Evolutionary conservation across 30 jellyfish, hydroid and myxozoan species (phyloP), one percentile per base, ranked within the genome.

Genomic region (Hydractinia echinata): DNA sequence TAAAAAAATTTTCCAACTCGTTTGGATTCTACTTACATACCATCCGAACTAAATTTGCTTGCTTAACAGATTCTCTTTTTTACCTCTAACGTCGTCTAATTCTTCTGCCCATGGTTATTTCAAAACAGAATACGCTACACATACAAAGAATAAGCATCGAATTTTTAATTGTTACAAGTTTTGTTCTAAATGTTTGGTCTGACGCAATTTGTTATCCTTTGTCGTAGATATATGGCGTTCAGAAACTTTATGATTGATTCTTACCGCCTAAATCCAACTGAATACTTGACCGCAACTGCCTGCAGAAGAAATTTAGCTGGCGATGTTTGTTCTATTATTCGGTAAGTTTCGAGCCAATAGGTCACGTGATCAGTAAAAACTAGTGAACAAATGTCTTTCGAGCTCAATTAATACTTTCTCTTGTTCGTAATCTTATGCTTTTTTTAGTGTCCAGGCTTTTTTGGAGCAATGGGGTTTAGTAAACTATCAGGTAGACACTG

Each of bases 391-490:
- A 30, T 58, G 19, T 16, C 50, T 67, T 15, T 10, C 2, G 11
- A 67, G 21, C 19, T 58, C 19, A 1, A 58, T 20, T 71, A n/a
- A 20, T 52, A 7, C 4, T 50, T 6, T 52, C 51, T 21, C 1
- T 67, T 67, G 20, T 67, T 11, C 53, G 74, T 7, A 10, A 19
- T 73, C 66, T 54, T 56, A 5, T 79, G 1, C 50, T 15, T 5
- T 48, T 73, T 74, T 66, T 66, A 92, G 98, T 77, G 95, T 86
- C 8, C 98, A 92, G 55, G 98, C 99, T 7, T 94, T 94, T 68
- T 81, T 94, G 89, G 99, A 94, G 56, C 99, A 94, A 56, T 94
- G 99, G 99, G 99, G 99, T 55, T 72, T 94, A n/a, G 77, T 94
- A 4, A 94, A 94, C 79, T 94, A 88, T 76, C 99, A 94, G 76